Percentiles rank a stretch among this genome's conserved stretches.
phyloP scores from a whole-genome alignment of 1,140 invertebrate genomes.

The Psix sp. region DNA sequence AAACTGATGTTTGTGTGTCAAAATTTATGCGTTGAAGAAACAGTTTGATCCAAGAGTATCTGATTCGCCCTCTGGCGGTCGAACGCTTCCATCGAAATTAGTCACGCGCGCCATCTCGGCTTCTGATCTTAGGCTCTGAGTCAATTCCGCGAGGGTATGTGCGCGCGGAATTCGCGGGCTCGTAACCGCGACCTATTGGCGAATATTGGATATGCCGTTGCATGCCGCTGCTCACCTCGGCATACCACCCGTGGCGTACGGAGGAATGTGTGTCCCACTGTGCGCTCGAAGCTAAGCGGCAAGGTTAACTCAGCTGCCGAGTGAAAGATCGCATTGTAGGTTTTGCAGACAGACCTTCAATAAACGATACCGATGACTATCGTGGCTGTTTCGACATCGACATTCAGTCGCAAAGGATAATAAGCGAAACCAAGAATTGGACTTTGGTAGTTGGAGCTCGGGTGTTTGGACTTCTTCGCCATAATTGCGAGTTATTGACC shows the following conservation, averaged over 20 bases:
- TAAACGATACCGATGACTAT: too few relatives aligned
- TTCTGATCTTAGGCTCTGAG: constrained; percentile 54
- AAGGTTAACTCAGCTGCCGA: constrained; percentile 63
- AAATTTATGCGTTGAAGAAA: constrained; percentile 33
- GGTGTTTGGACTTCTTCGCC: constrained; percentile 1
- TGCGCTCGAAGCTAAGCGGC: constrained; percentile 61
- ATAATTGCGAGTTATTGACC: constrained; percentile 16
- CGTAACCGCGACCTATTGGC: constrained; percentile 73
- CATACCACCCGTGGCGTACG: constrained; percentile 70
- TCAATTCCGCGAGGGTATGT: constrained; percentile 63
- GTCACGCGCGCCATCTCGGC: constrained; percentile 45
- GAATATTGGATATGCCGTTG: constrained; percentile 75
- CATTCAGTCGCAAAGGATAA: too few relatives aligned
- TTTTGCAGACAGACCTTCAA: not conserved
- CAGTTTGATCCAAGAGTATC: constrained; percentile 50
- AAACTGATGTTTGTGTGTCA: too few relatives aligned
- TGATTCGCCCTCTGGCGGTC: constrained; percentile 7
- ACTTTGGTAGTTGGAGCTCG: constrained; percentile 1
- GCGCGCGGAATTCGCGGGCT: constrained; percentile 71
- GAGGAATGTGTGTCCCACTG: constrained; percentile 73
- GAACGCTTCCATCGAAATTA: constrained; percentile 40
- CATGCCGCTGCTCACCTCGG: constrained; percentile 72
- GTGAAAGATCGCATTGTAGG: constrained; percentile 23
- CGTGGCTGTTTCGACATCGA: too few relatives aligned
- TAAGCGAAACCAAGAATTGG: too few relatives aligned